Percentiles rank a stretch among this genome's conserved stretches.
These are phyloP conservation scores for Mactromeris polynyma DNA, from an alignment of 2,888 invertebrate species.

Conservation along the genomic window DNA sequence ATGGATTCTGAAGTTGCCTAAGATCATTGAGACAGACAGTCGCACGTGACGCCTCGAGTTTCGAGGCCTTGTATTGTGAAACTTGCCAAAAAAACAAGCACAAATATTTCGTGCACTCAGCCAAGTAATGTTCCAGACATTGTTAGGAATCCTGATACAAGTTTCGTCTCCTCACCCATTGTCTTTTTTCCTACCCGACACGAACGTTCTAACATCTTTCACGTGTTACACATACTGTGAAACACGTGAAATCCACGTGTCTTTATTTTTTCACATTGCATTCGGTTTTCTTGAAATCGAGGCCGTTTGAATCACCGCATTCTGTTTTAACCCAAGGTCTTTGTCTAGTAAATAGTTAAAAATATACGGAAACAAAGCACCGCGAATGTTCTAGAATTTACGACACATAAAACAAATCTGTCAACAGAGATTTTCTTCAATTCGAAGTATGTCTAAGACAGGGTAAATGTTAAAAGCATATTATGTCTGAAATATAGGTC, in stretches of 20 bases:
- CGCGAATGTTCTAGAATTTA: not conserved
- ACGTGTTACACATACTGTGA: not conserved
- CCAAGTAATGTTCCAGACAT: not conserved
- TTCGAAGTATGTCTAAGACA: not conserved
- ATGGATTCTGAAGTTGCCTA: no score
- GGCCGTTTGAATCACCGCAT: not conserved
- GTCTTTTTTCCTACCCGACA: not conserved
- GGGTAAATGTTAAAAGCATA: not conserved
- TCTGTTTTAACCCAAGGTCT: not conserved
- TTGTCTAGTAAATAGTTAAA: not conserved
- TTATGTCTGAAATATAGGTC: not conserved
- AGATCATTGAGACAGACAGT: not conserved
- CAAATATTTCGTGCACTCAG: not conserved
- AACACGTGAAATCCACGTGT: not conserved
- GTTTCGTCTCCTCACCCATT: not conserved
- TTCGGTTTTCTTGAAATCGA: not conserved
- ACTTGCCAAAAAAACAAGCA: not conserved
- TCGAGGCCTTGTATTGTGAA: not conserved
- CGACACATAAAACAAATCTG: not conserved
- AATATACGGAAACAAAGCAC: not conserved
- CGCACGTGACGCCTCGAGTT: not conserved
- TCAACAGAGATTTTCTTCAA: not conserved
- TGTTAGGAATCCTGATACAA: not conserved
- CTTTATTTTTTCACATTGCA: not conserved
- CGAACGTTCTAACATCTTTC: not conserved